Conservation (phyloP, 2,797 vertebrate species). For the Chromis chromis region DNA sequence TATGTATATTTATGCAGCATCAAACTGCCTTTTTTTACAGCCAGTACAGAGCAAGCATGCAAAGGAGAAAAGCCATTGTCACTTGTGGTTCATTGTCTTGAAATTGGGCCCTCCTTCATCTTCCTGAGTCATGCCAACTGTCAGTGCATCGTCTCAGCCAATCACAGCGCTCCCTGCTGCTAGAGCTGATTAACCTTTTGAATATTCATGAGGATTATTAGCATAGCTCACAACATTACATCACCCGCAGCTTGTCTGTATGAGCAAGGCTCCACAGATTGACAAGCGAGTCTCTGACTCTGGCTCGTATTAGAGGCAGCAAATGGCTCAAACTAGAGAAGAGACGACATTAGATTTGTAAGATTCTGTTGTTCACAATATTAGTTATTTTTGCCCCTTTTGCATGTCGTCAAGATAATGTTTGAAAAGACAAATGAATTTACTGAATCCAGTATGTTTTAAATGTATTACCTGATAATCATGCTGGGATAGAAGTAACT, state of each 20-base stretch:
- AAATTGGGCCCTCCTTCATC: constrained; percentile 25
- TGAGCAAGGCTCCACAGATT: constrained; percentile 19
- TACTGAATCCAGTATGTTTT: neutral
- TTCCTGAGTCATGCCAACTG: constrained; percentile 60
- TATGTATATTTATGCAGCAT: neutral
- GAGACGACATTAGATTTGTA: neutral
- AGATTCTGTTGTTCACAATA: neutral
- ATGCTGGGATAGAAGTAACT: neutral
- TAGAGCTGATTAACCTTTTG: constrained; percentile 55
- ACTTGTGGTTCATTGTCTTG: constrained; percentile 37
- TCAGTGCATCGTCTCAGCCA: constrained; percentile 55
- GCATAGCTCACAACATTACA: constrained; percentile 58
- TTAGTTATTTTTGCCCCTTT: neutral
- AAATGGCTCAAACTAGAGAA: neutral
- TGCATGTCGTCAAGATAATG: neutral
- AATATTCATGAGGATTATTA: constrained; percentile 71
- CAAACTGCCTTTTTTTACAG: neutral
- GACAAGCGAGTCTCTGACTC: neutral
- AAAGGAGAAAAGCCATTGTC: constrained; percentile 24
- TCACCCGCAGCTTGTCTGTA: constrained; percentile 51
- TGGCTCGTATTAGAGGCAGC: constrained; percentile 3
- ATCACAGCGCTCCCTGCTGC: constrained; percentile 42
- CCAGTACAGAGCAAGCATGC: neutral
- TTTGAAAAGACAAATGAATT: constrained; percentile 12
- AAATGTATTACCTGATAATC: neutral